A percentile compares a stretch with the other conserved stretches of the same genome.
phyloP scores from a whole-genome alignment of 53 echinoderm and acorn worm species.

The Echinometra lucunter region DNA sequence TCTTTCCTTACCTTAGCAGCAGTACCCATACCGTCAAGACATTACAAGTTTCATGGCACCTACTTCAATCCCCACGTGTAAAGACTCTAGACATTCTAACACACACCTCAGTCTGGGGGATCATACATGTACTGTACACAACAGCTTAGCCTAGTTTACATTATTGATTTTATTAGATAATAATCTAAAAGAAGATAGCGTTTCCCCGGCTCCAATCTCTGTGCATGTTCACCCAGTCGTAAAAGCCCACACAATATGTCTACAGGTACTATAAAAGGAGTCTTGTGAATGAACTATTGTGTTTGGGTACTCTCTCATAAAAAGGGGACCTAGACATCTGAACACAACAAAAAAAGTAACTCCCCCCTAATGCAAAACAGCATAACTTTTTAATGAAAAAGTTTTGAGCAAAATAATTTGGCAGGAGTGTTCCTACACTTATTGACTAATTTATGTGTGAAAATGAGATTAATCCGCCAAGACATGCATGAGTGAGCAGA shows the following conservation, averaged over 20 bases:
- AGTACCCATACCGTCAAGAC: conserved; percentile 40
- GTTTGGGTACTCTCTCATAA: not conserved
- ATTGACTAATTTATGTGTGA: too few relatives aligned
- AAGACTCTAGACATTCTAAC: not conserved
- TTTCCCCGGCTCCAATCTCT: not conserved
- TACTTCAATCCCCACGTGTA: conserved; percentile 23
- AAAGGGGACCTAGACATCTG: not conserved
- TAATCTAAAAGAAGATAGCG: not conserved
- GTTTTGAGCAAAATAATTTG: too few relatives aligned
- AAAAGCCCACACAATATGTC: not conserved
- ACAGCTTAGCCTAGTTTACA: not conserved
- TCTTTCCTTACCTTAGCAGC: conserved; percentile 9
- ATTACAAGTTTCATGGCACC: not conserved
- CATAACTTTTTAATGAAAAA: too few relatives aligned
- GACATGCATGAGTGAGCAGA: too few relatives aligned
- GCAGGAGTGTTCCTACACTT: too few relatives aligned
- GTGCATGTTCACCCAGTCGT: conserved; percentile 12
- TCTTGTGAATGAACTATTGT: conserved; percentile 23
- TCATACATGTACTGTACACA: not conserved
- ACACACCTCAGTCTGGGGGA: not conserved
- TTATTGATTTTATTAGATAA: conserved; percentile 21
- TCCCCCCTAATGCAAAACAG: too few relatives aligned
- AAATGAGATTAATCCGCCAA: too few relatives aligned
- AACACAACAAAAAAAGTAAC: too few relatives aligned
- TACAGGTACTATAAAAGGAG: not conserved